Percentiles rank a stretch among this genome's conserved stretches.
phyloP scores from a whole-genome alignment of 2,888 invertebrate species.

The Ptycholaimellus sp. region DNA sequence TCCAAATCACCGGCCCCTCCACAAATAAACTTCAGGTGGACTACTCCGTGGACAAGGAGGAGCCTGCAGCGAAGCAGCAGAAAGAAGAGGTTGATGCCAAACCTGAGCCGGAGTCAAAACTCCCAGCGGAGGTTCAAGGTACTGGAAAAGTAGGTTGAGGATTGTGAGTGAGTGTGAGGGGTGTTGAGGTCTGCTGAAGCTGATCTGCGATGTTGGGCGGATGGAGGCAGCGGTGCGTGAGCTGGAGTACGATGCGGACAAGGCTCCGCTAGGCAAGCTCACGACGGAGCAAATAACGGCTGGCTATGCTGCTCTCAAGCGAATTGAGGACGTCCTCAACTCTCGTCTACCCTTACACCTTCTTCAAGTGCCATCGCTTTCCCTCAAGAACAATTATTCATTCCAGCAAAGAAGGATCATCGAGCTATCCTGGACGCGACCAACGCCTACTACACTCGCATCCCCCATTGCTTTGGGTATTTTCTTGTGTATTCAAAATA shows the following conservation, averaged over 20 bases:
- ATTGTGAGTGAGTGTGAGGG: too few species aligned
- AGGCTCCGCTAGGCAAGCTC: slow-evolving; percentile 33
- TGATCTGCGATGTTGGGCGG: slow-evolving; percentile 31
- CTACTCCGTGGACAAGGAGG: slow-evolving; percentile 18
- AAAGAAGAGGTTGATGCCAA: not conserved
- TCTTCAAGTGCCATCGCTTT: too few species aligned
- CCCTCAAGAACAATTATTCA: too few species aligned
- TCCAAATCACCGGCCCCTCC: not conserved
- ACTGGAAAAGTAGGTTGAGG: too few species aligned
- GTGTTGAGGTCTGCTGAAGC: slow-evolving; percentile 28
- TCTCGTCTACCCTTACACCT: too few species aligned
- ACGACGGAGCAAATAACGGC: slow-evolving; percentile 32
- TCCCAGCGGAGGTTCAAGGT: not conserved
- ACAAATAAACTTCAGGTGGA: slow-evolving; percentile 24
- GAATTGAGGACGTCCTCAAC: slow-evolving; percentile 27
- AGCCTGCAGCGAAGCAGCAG: not conserved
- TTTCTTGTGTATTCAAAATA: not conserved
- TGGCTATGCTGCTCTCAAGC: slow-evolving; percentile 31
- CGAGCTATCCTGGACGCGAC: slow-evolving; percentile 27
- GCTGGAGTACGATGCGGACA: slow-evolving; percentile 33
- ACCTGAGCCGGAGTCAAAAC: not conserved
- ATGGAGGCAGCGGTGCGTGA: slow-evolving; percentile 32
- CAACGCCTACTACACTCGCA: slow-evolving; percentile 33
- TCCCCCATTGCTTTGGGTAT: slow-evolving; percentile 34
- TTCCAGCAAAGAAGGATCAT: slow-evolving; percentile 18